Base-by-base conservation (phyloP, 1,140 invertebrate species). In the Calliopsis andreniformis region DNA sequence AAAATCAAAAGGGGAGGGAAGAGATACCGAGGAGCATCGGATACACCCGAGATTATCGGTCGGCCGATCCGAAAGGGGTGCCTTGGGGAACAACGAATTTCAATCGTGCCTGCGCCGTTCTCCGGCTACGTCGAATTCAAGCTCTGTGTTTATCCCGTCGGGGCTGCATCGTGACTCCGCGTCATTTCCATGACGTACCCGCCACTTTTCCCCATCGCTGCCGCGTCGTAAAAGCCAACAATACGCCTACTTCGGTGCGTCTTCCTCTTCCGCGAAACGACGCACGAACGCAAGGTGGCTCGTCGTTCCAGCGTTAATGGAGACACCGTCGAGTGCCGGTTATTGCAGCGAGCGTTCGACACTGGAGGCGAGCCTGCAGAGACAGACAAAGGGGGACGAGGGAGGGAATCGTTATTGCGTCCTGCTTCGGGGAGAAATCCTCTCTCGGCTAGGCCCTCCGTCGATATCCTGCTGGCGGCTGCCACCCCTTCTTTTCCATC, bases 391-490 rank as follows among this genome's bases (percentile, higher is more conserved):
- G 58, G 80, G 77, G 78, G 69, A 62, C 45, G 56, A 35, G 68
- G 55, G 16, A 32, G 25, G 39, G 42, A 55, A 63, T 66, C 58
- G 78, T 83, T 83, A 83, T 77, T 83, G 78, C 75, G 58, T 82
- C 47, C 68, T 56, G 63, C 78, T 83, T 66, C 75, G 59, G 51
- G 56, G n/a, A 81, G 63, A 81, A 63, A 51, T 78, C 51, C 53
- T 61, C 53, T 61, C 61, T 67, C 62, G 77, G 55, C 16, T 18
- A 82, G 67, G 61, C 66, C 76, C 73, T 70, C 72, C 75, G 69
- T 82, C 79, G 79, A 83, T 83, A 83, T 72, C 45, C 80, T 73
- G 45, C 62, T 68, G 76, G 68, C 68, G 76, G 58, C 58, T 70
- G 49, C 66, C 53, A 58, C 56, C 58, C 42, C 32, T 53, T 25